Percentiles rank a stretch among this genome's conserved stretches.
Conservation (phyloP, 2,113 vertebrate species). For the Antechinus flavipes region DNA sequence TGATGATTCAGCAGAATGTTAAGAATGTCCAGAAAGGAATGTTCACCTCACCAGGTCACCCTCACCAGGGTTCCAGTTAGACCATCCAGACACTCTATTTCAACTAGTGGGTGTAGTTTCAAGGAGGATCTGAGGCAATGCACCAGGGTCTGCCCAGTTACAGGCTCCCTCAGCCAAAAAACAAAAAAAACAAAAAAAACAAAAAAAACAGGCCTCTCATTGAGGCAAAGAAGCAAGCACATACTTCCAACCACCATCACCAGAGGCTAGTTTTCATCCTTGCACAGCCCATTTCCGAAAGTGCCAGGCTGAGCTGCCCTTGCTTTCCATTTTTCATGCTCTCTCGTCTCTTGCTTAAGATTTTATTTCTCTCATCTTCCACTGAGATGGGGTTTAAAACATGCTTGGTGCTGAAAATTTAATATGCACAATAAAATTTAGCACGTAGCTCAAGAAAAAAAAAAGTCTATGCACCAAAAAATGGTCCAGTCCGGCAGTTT, state of each 20-base stretch:
- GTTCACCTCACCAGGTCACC: not conserved
- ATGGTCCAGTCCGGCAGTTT: conserved; percentile 81
- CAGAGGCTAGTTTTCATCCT: not conserved
- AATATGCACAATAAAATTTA: conserved; percentile 79
- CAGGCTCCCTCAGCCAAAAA: not conserved
- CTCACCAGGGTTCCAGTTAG: not conserved
- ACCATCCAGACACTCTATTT: conserved; percentile 41
- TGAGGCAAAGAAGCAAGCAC: not conserved
- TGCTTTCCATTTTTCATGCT: conserved; percentile 29
- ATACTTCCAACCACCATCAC: not conserved
- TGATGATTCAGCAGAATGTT: not conserved
- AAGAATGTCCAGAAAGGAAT: not conserved
- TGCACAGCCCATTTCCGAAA: not conserved
- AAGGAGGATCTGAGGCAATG: conserved; percentile 3
- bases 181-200: too few relatives aligned
- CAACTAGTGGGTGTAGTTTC: not conserved
- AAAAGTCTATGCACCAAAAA: conserved; percentile 71
- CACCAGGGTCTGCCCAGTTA: not conserved
- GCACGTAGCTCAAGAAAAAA: conserved; percentile 72
- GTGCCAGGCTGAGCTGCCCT: not conserved
- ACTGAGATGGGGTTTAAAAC: conserved; percentile 56
- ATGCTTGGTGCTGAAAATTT: conserved; percentile 68
- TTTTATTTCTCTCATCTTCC: conserved; percentile 39
- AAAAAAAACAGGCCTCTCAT: conserved; percentile 1
- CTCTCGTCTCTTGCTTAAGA: conserved; percentile 57